Percentiles rank a stretch among this genome's conserved stretches.
Evolutionary conservation across 2,888 invertebrate species (phyloP).

Genomic region (Archips xylosteana): DNA sequence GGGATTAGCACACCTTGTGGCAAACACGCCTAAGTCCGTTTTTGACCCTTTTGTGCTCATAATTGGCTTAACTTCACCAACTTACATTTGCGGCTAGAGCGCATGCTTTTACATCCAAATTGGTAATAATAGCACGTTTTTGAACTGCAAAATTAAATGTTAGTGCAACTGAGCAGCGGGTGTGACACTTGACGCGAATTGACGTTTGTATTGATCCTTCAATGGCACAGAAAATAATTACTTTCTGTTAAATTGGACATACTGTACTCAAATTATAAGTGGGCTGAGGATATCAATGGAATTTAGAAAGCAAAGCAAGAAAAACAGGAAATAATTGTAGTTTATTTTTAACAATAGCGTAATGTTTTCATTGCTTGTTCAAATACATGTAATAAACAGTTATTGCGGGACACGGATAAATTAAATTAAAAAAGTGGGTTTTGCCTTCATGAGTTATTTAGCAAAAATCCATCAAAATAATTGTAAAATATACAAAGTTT

Average conservation of each 20-base stretch:
- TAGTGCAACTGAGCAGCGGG: slow-evolving; percentile 32
- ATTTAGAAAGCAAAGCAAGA: slow-evolving; percentile 11
- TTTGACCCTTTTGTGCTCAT: slow-evolving; percentile 39
- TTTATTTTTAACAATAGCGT: too few species aligned
- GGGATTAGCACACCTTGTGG: slow-evolving; percentile 40
- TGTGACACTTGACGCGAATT: slow-evolving; percentile 37
- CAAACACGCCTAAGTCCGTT: slow-evolving; percentile 39
- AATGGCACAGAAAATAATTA: slow-evolving; percentile 38
- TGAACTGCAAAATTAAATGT: slow-evolving; percentile 11
- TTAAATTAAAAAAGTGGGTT: too few species aligned
- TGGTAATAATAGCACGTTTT: background rate
- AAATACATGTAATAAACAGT: too few species aligned
- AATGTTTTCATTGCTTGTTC: too few species aligned
- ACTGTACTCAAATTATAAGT: slow-evolving; percentile 36
- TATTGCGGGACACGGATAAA: too few species aligned
- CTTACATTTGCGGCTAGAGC: background rate
- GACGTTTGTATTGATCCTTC: slow-evolving; percentile 41
- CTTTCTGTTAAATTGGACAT: slow-evolving; percentile 34
- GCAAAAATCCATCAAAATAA: too few species aligned
- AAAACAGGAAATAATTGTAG: too few species aligned
- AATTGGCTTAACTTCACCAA: slow-evolving; percentile 41
- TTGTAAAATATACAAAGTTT: too few species aligned
- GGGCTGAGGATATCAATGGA: slow-evolving; percentile 33
- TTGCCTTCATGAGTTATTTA: too few species aligned
- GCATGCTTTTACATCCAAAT: background rate